Percentiles rank a stretch among this genome's conserved stretches.
phyloP scores from a whole-genome alignment of 2,797 vertebrate species.

The Trematomus bernacchii region DNA sequence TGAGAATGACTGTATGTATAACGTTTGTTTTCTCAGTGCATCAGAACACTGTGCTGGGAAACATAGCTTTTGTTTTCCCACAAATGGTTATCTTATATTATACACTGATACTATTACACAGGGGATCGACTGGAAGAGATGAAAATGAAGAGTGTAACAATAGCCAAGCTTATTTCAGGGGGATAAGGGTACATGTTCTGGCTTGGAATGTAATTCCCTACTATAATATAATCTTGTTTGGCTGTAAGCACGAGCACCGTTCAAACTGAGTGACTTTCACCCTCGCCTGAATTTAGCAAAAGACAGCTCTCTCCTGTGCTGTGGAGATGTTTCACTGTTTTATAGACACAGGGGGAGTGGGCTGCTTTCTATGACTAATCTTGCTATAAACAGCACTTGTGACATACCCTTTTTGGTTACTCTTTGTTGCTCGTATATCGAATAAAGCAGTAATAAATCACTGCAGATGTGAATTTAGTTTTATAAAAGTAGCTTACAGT shows the following conservation, averaged over 20 bases:
- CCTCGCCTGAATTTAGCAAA: constrained; percentile 34
- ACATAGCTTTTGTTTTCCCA: constrained; percentile 33
- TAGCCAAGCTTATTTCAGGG: constrained; percentile 54
- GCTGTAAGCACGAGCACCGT: constrained; percentile 37
- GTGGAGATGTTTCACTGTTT: constrained; percentile 64
- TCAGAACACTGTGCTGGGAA: neutral
- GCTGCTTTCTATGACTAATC: constrained; percentile 81
- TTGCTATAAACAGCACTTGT: constrained; percentile 80
- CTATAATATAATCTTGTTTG: constrained; percentile 69
- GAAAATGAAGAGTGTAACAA: constrained; percentile 61
- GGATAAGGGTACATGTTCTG: constrained; percentile 34
- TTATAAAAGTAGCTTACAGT: constrained; percentile 31
- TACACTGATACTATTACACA: constrained; percentile 46
- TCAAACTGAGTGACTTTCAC: constrained; percentile 33
- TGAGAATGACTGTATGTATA: neutral
- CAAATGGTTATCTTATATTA: constrained; percentile 46
- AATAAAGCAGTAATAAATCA: constrained; percentile 55
- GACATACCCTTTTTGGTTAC: constrained; percentile 69
- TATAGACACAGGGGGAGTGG: constrained; percentile 71
- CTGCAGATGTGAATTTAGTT: constrained; percentile 25
- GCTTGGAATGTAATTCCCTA: constrained; percentile 56
- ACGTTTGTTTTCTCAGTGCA: neutral
- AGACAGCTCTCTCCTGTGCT: constrained; percentile 61
- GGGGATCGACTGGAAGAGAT: constrained; percentile 50
- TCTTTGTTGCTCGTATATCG: constrained; percentile 53